Base-by-base conservation (phyloP, 2,797 vertebrate species). In the Austrolebias charrua region DNA sequence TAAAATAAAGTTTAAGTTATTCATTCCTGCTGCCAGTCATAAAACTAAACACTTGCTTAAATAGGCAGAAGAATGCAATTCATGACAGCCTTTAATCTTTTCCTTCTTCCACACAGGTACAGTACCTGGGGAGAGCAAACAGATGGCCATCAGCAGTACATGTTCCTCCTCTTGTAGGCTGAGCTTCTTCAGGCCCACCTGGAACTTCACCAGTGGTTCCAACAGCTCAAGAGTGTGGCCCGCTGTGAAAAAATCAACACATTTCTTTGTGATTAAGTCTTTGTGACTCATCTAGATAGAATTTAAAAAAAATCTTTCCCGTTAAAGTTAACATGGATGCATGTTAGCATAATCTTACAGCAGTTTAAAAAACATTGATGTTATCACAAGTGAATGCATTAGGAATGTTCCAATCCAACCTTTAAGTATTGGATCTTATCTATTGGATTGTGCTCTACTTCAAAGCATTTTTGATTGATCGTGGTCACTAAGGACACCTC, bases 121-220 rank as follows among this genome's bases (percentile, higher is more conserved):
- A 31, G 54, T 86, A 91, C 90, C 97, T 90, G 97, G 96, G 76
- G 97, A 98, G 63, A 98, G 90, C 75, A 99, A 90, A 85, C 97
- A 99, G 93, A 99, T 98, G 85, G 95, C 96, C 97, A 99, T 99
- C 60, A 99, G 95, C 73, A 99, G 91, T 61, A 99, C 97, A 0
- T 99, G 97, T 59, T 99, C 97, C 75, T 96, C 95, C 73, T 98
- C 97, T 0, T 96, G 94, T 29, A 99, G 91, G 82, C 93, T 93
- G 73, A 99, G 92, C 85, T 98, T 99, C 92, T 99, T 99, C 79
- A 99, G 73, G n/a, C 95, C 93, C 40, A 98, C 88, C 89, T 99
- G 97, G 92, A 99, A 99, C 82, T 98, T 99, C 72, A 99, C 90
- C 44, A 99, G 93, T 0, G 97, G 97, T 85, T 99, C 97, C 3